These are phyloP conservation scores for Phaedon cochleariae DNA, from an alignment of 2,888 invertebrate genomes.

Conservation along the genomic window DNA sequence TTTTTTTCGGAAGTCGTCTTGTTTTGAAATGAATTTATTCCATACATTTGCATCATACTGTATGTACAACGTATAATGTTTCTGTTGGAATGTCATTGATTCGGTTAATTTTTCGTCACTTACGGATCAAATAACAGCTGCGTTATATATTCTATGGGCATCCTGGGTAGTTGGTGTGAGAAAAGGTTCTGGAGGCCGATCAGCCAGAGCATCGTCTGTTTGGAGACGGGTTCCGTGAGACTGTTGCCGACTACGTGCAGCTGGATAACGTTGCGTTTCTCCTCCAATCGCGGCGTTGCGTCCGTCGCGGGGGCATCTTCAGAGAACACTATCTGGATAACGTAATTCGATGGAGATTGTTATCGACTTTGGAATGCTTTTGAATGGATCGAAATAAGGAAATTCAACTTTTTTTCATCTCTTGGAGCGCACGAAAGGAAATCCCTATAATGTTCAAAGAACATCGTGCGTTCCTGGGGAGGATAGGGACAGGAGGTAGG, in stretches of 20 bases:
- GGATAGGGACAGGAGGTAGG: too few species aligned
- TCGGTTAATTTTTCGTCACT: constrained; percentile 58
- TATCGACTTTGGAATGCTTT: too few species aligned
- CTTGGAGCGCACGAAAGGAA: too few species aligned
- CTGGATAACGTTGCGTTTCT: constrained; percentile 87
- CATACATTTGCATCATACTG: too few species aligned
- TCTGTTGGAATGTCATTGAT: too few species aligned
- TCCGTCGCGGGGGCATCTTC: constrained; percentile 84
- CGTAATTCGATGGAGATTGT: background rate
- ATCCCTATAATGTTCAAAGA: too few species aligned
- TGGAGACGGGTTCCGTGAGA: constrained; percentile 83
- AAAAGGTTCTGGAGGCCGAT: constrained; percentile 94
- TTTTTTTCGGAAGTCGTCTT: too few species aligned
- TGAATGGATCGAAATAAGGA: too few species aligned
- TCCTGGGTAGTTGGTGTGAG: constrained; percentile 93
- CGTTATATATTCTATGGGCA: constrained; percentile 98
- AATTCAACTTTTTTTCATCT: too few species aligned
- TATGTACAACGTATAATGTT: too few species aligned
- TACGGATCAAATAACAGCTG: constrained; percentile 93
- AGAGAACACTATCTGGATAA: constrained; percentile 74
- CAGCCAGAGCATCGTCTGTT: constrained; percentile 93
- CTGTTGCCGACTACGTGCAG: constrained; percentile 96
- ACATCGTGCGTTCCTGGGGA: too few species aligned
- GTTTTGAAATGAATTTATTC: too few species aligned
- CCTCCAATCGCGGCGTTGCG: constrained; percentile 90